Evolutionary conservation across 2,113 vertebrate species (phyloP), one percentile per base, ranked within the genome.

Genomic region (Ictalurus furcatus): DNA sequence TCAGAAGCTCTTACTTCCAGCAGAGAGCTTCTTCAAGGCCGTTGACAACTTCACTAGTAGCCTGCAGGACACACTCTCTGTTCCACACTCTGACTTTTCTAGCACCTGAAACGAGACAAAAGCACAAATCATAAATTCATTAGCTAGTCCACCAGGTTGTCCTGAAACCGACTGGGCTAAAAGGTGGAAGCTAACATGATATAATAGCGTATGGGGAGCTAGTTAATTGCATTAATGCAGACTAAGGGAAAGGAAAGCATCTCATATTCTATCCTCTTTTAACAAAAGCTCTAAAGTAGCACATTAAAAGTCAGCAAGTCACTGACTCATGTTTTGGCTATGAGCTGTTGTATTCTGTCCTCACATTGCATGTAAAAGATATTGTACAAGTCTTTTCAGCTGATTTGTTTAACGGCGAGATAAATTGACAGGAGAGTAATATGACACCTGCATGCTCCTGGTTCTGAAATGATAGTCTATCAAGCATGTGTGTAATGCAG

Each of bases 21-120:
- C 96, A 96, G 19, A 99, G 93, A 0, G 96, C 88, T 88, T 97
- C 97, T 81, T 98, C 97, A 93, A 99, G 95, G 25, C 98, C 97
- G 1, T 96, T 96, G 90, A 97, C 17, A 30, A 95, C 92, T 89
- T 99, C 98, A 14, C 98, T 99, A 84, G 98, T 99, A 69, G 98
- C 97, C 89, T 99, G 98, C 59, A 99, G 94, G 86, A 97, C 95
- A 28, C 98, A 97, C 90, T 99, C 98, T 88, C 97, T 94, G 91
- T 93, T 97, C 97, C 97, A 98, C 0, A 98, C 95, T 83, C 97
- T 92, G 79, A 98, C 89, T 92, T 97, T 97, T 59, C 97, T 95
- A 88, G 95, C 93, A 6, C 96, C 97, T 98, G 87, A 73, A 34
- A 87, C 65, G 79, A 76, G 76, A 86, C 74, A 82, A 84, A 44